Base-by-base conservation (phyloP, 2,797 vertebrate species). In the Trichosurus vulpecula region DNA sequence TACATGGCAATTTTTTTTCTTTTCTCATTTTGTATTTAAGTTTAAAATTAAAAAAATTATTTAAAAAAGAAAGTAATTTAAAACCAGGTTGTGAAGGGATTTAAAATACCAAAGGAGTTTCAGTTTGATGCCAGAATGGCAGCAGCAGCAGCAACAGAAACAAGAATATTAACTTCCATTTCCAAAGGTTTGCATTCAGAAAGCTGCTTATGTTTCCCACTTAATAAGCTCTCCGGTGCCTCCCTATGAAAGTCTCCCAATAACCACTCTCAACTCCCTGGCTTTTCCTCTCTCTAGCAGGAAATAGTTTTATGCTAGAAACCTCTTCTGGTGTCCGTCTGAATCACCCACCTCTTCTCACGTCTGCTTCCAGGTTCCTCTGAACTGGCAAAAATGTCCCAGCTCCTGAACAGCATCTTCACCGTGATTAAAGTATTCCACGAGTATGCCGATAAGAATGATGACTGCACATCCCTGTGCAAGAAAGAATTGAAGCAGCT, bases 361-460 rank as follows among this genome's bases (percentile, higher is more conserved):
- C 90, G 94, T 96, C 52, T 96, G 96, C 81, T 93, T 95, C 54
- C 92, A 98, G 96, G 19, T 91, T 94, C 31, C 29, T 56, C 87
- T 41, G 35, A 52, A 58, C 94, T 95, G 95, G 22, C n/a, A 94
- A 98, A 95, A 95, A 98, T 99, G 98, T 92, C 98, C 95, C 41
- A 0, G 35, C 97, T 99, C 94, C 94, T 99, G 57, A 98, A 97
- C 10, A 98, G 98, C 95, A 57, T 99, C 57, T 91, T 98, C 94
- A 98, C 98, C 2, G 98, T 99, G 95, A 99, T 99, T 96, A 97
- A 93, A 12, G 96, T 99, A 91, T 99, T 99, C 97, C 98, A 99
- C 98, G 98, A 98, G 25, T 98, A 99, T 0, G 98, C 99, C 47
- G 98, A 97, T 2, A 98, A 92, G 56, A 97, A 99, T 0, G 98